Conservation (phyloP, 2,113 vertebrate species). For the Aegithalos caudatus region DNA sequence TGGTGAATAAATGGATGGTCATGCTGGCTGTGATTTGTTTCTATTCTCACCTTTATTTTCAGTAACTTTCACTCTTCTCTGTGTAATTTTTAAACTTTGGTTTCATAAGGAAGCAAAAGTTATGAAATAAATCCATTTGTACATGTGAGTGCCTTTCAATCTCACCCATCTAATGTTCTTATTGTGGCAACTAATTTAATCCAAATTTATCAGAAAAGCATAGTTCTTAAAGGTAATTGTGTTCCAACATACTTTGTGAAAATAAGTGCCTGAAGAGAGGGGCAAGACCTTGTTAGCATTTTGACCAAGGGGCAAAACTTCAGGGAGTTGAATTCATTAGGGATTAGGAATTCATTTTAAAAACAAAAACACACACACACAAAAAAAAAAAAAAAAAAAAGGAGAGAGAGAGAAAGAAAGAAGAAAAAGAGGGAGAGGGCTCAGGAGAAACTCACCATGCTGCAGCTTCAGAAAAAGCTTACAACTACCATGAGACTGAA, state of each 20-base stretch:
- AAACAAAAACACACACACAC: too few species aligned
- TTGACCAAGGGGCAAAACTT: background rate
- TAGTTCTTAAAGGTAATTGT: background rate
- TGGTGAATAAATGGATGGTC: background rate
- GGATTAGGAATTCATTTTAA: too few species aligned
- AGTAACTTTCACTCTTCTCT: background rate
- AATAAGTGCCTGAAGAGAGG: background rate
- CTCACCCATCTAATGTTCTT: background rate
- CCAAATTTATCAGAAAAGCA: background rate
- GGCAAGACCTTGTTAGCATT: background rate
- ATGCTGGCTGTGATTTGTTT: background rate
- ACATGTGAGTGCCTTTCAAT: background rate
- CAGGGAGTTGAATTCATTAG: background rate
- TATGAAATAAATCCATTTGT: background rate
- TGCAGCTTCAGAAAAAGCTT: background rate
- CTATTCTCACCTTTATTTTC: background rate
- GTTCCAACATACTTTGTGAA: background rate
- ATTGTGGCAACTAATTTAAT: background rate
- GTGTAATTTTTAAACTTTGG: fast-evolving
- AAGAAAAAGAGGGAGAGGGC: too few species aligned
- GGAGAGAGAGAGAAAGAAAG: background rate
- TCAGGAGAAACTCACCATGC: background rate
- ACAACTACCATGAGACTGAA: background rate
- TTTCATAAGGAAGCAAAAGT: background rate
- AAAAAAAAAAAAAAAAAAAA: too few species aligned